Percentiles rank a stretch among this genome's conserved stretches.
These are phyloP conservation scores for Enteromius treurensis DNA, from an alignment of 2,797 vertebrate species.

Conservation along the genomic window DNA sequence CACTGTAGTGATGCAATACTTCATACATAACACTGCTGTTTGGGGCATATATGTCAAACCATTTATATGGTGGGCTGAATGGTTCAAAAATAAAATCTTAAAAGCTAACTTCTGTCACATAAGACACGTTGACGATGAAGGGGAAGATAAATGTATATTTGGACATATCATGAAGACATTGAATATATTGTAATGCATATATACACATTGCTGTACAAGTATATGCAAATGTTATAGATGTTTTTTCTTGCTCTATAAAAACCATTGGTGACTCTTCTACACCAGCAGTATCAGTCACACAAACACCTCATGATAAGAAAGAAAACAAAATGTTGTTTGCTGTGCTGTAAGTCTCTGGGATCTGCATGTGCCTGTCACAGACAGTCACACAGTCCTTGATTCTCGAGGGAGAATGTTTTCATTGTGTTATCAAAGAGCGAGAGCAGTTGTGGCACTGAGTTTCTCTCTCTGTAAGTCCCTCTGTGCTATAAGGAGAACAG, in stretches of 20 bases:
- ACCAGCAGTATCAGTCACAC: conserved; percentile 32
- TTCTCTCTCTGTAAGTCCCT: conserved; percentile 53
- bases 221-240: conserved; percentile 56
- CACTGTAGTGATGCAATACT: conserved; percentile 5
- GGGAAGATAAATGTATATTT: conserved; percentile 39
- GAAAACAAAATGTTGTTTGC: conserved; percentile 18
- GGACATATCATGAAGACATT: conserved; percentile 49
- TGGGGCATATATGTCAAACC: not conserved
- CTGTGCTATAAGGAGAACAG: conserved; percentile 52
- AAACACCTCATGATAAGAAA: conserved; percentile 8
- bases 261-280: conserved; percentile 23
- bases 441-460: conserved; percentile 45
- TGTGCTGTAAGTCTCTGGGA: conserved; percentile 10
- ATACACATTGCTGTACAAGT: conserved; percentile 32
- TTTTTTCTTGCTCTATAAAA: conserved; percentile 42
- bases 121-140: not conserved
- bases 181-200: conserved; percentile 54
- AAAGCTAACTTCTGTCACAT: not conserved
- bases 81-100: not conserved
- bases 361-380: conserved; percentile 37
- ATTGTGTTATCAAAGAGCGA: conserved; percentile 41
- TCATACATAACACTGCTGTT: conserved; percentile 16
- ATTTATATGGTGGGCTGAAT: not conserved
- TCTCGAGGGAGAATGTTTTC: conserved; percentile 38
- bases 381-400: conserved; percentile 42